phyloP scores from a whole-genome alignment of 1,140 invertebrate species.

The Temnothorax longispinosus region DNA sequence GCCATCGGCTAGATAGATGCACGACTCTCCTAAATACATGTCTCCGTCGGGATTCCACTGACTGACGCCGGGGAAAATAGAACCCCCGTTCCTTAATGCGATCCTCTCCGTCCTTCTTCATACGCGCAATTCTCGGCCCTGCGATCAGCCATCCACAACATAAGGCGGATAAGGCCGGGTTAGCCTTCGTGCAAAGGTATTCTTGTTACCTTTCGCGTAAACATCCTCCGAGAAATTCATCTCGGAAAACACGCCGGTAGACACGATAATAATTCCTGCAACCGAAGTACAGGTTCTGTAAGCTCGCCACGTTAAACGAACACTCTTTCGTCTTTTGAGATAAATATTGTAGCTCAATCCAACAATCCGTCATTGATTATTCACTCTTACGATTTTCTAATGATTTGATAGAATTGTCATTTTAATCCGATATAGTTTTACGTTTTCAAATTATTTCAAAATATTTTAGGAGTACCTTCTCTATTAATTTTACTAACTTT shows the following conservation, averaged over 20 bases:
- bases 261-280: conserved; percentile 46
- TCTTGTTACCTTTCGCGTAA: conserved; percentile 42
- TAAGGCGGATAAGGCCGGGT: conserved; percentile 18
- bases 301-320: conserved; percentile 7
- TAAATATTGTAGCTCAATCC: background rate
- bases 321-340: conserved; percentile 18
- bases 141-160: conserved; percentile 36
- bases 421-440: background rate
- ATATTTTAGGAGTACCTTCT: background rate
- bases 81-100: conserved; percentile 62
- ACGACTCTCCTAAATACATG: conserved; percentile 63
- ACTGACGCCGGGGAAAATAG: conserved; percentile 62
- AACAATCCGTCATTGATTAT: background rate
- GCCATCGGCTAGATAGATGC: conserved; percentile 55
- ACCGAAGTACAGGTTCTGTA: conserved; percentile 51
- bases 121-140: conserved; percentile 52
- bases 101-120: conserved; percentile 53
- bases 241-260: conserved; percentile 46
- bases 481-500: background rate
- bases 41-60: conserved; percentile 64
- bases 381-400: background rate
- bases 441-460: conserved; percentile 24
- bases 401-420: background rate
- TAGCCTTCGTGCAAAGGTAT: conserved; percentile 47
- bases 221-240: conserved; percentile 55